A percentile compares a stretch with the other conserved stretches of the same genome.
phyloP scores from a whole-genome alignment of 2,113 vertebrate species.

The Platycercus adscitus region DNA sequence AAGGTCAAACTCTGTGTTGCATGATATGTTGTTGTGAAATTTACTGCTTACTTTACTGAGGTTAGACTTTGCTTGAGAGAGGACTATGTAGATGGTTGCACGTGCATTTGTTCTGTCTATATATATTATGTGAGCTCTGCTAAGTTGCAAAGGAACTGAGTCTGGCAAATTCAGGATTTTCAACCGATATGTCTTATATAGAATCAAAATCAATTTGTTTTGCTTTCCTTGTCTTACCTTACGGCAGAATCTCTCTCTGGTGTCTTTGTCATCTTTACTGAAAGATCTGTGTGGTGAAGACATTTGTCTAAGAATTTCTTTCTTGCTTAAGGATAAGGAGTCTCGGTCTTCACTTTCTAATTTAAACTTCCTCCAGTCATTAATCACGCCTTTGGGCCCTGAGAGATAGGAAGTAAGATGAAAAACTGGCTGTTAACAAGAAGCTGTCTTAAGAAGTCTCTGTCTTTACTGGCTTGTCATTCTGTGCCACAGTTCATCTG shows the following conservation, averaged over 20 bases:
- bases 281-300: slow-evolving; percentile 83
- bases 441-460: not conserved
- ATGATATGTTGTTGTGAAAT: not conserved
- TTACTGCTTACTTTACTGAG: not conserved
- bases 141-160: not conserved
- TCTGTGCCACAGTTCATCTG: not conserved
- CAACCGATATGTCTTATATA: not conserved
- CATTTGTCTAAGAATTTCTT: slow-evolving; percentile 92
- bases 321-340: slow-evolving; percentile 83
- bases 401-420: not conserved
- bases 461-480: not conserved
- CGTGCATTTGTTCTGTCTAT: not conserved
- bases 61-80: not conserved
- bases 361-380: slow-evolving; percentile 98
- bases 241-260: slow-evolving; percentile 81
- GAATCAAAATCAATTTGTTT: not conserved
- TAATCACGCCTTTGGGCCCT: slow-evolving; percentile 98
- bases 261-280: slow-evolving; percentile 77
- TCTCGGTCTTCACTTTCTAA: slow-evolving; percentile 91
- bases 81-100: not conserved
- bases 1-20: not conserved
- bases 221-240: slow-evolving; percentile 80
- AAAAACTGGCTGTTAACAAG: not conserved
- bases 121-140: not conserved
- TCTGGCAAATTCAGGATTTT: not conserved